A percentile compares a stretch with the other conserved stretches of the same genome.
Evolutionary conservation across 2,888 invertebrate genomes (phyloP).

Genomic region (Sicus ferrugineus): DNA sequence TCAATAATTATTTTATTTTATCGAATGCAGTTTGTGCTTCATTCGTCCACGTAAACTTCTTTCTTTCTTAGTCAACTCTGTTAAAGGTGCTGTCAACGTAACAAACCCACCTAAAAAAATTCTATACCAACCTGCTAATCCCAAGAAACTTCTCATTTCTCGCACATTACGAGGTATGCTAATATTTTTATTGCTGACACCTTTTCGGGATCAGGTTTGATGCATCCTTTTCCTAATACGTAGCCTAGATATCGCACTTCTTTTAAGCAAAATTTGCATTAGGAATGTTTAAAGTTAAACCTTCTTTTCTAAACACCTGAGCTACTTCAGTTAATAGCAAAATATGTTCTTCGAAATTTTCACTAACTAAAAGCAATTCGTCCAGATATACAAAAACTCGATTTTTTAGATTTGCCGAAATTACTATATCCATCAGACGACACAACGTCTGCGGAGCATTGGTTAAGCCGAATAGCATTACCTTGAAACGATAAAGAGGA

Average conservation of each 20-base stretch:
- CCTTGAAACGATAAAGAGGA: constrained; percentile 39
- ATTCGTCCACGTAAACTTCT: constrained; percentile 31
- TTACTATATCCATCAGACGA: constrained; percentile 37
- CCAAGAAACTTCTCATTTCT: constrained; percentile 38
- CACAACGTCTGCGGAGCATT: constrained; percentile 38
- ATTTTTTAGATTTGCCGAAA: constrained; percentile 30
- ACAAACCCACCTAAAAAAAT: constrained; percentile 34
- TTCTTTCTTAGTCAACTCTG: constrained; percentile 27
- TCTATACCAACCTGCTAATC: constrained; percentile 41
- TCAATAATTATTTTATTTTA: constrained; percentile 27
- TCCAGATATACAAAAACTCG: constrained; percentile 39
- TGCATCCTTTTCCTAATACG: constrained; percentile 37
- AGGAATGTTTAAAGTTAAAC: constrained; percentile 37
- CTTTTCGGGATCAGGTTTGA: constrained; percentile 39
- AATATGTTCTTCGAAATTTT: constrained; percentile 28
- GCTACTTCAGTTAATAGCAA: constrained; percentile 28
- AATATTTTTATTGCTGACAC: constrained; percentile 38
- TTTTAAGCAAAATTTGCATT: constrained; percentile 38
- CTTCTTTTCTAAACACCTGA: constrained; percentile 23
- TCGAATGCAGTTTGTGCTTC: constrained; percentile 36
- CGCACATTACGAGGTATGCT: constrained; percentile 33
- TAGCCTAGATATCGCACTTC: constrained; percentile 40
- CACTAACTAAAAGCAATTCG: constrained; percentile 34
- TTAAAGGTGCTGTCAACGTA: constrained; percentile 30
- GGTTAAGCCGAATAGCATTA: constrained; percentile 38